Evolutionary conservation across 2,797 vertebrate genomes (phyloP).

Genomic region (Sebastes matsubarae): DNA sequence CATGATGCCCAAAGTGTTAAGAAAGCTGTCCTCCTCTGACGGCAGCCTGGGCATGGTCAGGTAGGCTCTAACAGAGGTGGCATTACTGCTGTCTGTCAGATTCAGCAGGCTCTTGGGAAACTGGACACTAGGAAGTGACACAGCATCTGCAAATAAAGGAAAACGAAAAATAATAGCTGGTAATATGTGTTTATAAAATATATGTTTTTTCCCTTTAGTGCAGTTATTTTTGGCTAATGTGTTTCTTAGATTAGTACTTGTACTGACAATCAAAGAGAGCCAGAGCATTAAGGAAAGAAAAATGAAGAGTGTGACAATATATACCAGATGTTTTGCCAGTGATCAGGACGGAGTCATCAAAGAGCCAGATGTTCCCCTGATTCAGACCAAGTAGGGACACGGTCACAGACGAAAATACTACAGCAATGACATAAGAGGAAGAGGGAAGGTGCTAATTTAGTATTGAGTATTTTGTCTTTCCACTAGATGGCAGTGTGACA

Average conservation of each 20-base stretch:
- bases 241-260: neutral
- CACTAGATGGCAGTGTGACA: slow-evolving; percentile 54
- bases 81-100: slow-evolving; percentile 79
- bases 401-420: slow-evolving; percentile 92
- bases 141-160: slow-evolving; percentile 78
- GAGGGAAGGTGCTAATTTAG: neutral
- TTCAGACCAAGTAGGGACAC: slow-evolving; percentile 86
- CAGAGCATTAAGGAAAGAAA: neutral
- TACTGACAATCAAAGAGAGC: neutral
- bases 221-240: neutral
- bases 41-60: slow-evolving; percentile 85
- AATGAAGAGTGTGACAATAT: neutral
- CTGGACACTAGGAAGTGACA: slow-evolving; percentile 84
- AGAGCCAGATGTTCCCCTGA: slow-evolving; percentile 93
- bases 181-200: neutral
- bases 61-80: slow-evolving; percentile 85
- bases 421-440: neutral
- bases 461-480: neutral
- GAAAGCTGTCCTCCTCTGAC: slow-evolving; percentile 78
- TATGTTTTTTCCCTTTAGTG: neutral
- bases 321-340: slow-evolving; percentile 88
- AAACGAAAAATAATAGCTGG: neutral
- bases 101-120: slow-evolving; percentile 88
- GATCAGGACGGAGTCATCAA: slow-evolving; percentile 90
- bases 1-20: slow-evolving; percentile 82